Evolutionary conservation across 2,797 vertebrate species (phyloP).

Genomic region (Otolemur crassicaudatus): DNA sequence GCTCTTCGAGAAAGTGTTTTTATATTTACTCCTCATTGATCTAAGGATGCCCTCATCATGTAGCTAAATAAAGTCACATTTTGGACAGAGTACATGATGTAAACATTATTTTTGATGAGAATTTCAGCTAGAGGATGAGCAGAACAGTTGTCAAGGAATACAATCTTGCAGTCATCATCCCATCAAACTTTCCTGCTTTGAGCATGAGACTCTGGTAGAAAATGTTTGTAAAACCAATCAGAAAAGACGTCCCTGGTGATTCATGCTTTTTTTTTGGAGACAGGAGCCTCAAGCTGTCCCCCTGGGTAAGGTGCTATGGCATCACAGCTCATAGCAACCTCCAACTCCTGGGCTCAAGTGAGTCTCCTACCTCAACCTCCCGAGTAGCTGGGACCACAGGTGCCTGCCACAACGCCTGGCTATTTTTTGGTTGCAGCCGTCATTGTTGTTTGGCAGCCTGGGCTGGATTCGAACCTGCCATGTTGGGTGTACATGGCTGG

Average conservation of each 20-base stretch:
- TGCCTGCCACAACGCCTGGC: too few relatives aligned
- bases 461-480: too few relatives aligned
- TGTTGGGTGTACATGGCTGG: too few relatives aligned
- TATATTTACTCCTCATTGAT: background rate
- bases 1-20: background rate
- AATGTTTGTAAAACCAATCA: background rate
- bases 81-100: background rate
- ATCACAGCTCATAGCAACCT: too few relatives aligned
- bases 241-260: background rate
- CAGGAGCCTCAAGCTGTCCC: too few relatives aligned
- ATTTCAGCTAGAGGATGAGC: background rate
- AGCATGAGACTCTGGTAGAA: background rate
- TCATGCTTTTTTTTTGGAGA: background rate
- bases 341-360: too few relatives aligned
- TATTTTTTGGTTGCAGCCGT: too few relatives aligned
- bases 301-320: too few relatives aligned
- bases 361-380: too few relatives aligned
- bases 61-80: background rate
- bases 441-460: too few relatives aligned
- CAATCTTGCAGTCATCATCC: background rate
- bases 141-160: background rate
- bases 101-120: background rate
- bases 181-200: background rate
- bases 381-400: too few relatives aligned
- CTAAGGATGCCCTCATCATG: background rate